Base-by-base conservation (phyloP, 1,140 invertebrate genomes). In the Belonocnema kinseyi region DNA sequence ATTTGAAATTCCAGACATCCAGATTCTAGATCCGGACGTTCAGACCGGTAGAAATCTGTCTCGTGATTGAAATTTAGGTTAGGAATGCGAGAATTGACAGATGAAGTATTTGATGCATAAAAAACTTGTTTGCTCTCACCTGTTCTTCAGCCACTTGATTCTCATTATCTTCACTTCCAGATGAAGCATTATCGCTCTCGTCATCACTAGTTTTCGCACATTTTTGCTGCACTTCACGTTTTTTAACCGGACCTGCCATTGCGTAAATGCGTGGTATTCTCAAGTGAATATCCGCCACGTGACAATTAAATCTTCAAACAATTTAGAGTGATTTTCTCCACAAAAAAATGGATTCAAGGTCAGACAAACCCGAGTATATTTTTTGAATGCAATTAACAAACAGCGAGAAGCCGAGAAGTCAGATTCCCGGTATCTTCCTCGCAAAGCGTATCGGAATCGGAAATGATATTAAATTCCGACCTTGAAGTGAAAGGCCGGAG, bases 201-300 rank as follows among this genome's bases (percentile, higher is more conserved):
- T 85, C 80, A 51, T 66, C 75, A 11, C 73, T 61, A 11, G 75
- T 78, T 50, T 84, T 58, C 1, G 80, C 77, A 13, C 75, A 58
- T 66, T 79, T 77, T 73, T 77, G n/a, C 72, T 82, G 72, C n/a
- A 89, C 50, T 6, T 88, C 87, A 78, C 88, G 87, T 77, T 83
- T 89, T 51, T 90, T 90, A 1, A 81, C 77, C 50, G 88, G 88
- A 61, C 84, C 85, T 58, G 87, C 82, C 88, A 90, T 90, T 81
- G 12, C 83, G 21, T 61, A 58, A 13, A 80, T 46, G 40, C 7
- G 40, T 46, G 7, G 33, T 40, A 5, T 66, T 3, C 11, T 11
- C 16, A 56, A 56, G 17, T 66, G 26, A 40, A 58, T 46, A 10
- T 46, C 40, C 40, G 10, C 10, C 61, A 66, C 61, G 61, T 66